These are phyloP conservation scores for Sylvia atricapilla DNA, from an alignment of 2,113 vertebrate genomes.

Conservation along the genomic window DNA sequence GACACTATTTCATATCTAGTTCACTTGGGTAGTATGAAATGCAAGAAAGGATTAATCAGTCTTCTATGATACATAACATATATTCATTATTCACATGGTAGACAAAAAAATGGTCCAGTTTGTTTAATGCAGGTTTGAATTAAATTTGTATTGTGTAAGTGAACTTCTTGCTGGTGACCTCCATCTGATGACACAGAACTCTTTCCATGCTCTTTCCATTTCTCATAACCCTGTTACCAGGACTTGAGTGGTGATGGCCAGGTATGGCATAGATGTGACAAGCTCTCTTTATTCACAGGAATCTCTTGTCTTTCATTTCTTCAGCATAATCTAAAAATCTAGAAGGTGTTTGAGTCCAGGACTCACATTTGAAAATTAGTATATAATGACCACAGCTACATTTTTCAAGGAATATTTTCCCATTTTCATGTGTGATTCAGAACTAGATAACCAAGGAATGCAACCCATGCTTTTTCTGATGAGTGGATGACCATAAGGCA, in stretches of 20 bases:
- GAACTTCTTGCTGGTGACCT: background rate
- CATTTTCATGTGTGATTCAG: background rate
- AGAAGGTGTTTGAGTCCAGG: background rate
- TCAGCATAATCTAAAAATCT: background rate
- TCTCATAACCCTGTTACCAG: background rate
- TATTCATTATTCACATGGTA: background rate
- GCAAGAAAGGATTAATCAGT: background rate
- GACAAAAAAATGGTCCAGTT: background rate
- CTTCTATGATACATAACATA: background rate
- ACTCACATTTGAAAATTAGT: background rate
- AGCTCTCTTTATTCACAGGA: background rate
- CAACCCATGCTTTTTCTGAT: background rate
- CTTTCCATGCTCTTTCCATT: background rate
- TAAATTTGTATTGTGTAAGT: background rate
- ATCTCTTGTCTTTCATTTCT: background rate
- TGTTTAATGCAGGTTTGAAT: background rate
- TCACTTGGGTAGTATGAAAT: background rate
- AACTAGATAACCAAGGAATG: background rate
- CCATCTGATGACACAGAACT: background rate
- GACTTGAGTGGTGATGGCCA: rapidly evolving
- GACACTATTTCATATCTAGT: background rate
- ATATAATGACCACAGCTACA: background rate
- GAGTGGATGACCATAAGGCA: background rate
- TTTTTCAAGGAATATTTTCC: background rate
- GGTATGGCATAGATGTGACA: background rate